A percentile compares a stretch with the other conserved stretches of the same genome.
Evolutionary conservation across 2,113 vertebrate genomes (phyloP).

Genomic region (Pomatorhinus ruficollis): DNA sequence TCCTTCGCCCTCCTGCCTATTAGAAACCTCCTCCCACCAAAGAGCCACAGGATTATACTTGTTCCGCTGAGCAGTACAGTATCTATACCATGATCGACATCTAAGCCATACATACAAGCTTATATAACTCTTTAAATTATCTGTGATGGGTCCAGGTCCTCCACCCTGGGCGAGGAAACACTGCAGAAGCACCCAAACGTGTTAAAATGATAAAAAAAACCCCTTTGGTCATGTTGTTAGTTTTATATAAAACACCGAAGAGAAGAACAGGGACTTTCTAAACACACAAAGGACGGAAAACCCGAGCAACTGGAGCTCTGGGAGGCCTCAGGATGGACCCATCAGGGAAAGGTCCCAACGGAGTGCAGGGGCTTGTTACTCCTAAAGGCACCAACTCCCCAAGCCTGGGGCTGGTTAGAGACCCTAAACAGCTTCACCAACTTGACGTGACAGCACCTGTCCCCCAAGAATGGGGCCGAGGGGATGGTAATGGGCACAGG

Average conservation of each 20-base stretch:
- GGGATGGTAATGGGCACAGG: rapidly evolving
- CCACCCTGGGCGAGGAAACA: background rate
- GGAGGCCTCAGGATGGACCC: background rate
- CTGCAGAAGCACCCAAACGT: rapidly evolving
- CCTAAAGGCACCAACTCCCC: background rate
- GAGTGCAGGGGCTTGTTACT: background rate
- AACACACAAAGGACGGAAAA: background rate
- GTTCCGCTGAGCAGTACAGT: background rate
- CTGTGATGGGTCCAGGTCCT: background rate
- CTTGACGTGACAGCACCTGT: rapidly evolving
- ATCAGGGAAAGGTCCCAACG: rapidly evolving
- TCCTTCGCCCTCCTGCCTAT: rapidly evolving
- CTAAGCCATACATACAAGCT: background rate
- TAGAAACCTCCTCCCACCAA: background rate
- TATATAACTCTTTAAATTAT: background rate
- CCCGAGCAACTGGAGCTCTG: rapidly evolving
- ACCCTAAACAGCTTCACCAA: background rate
- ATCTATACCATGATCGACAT: background rate
- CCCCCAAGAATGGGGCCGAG: background rate
- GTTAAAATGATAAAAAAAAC: rapidly evolving
- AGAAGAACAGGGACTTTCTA: background rate
- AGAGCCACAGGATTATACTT: rapidly evolving
- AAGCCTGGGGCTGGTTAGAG: background rate
- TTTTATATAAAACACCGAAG: background rate
- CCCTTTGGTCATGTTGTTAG: rapidly evolving